Base-by-base conservation (phyloP, 1,140 invertebrate species). In the Drosophila triauraria region DNA sequence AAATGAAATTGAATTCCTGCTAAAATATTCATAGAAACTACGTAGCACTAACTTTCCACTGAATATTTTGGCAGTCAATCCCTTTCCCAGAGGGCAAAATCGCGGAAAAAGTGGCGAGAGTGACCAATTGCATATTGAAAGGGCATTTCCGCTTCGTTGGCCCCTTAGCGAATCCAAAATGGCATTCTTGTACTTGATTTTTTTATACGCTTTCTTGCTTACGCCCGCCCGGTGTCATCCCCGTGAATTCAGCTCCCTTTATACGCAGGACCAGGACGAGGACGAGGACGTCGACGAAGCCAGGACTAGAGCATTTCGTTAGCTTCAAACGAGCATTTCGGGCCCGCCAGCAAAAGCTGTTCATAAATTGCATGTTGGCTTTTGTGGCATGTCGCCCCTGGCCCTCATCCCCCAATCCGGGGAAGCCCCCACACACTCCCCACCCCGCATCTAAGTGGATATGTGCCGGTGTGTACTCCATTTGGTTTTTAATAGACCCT, bases 331-430 rank as follows among this genome's bases (percentile, higher is more conserved):
- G 80, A 88, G 83, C 83, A 88, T 88, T 87, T 87, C 64, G 85
- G 74, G 81, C 82, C 77, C 85, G 74, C 78, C 42, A 78, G 85
- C 81, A 90, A 90, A 87, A 81, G 68, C 84, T 84, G 84, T 87
- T 90, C 84, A 88, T 90, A 88, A 90, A 88, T 88, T 88, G 84
- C 84, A 88, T 88, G 84, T 88, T 90, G 80, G 85, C 84, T 90
- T 88, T 78, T 72, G 44, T 82, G 57, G 70, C 60, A 53, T 48
- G 61, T 64, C 60, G 64, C 43, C 47, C 27, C 30, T 7, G 1
- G 17, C 42, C 25, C 42, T 30, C 54, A 1, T 8, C 27, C 42
- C n/a, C 15, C 40, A 23, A 8, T 13, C 9, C 32, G 10, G 32
- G 10, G 4, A n/a, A 13, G 17, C 43, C 17, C 0, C 5, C 10